A percentile compares a stretch with the other conserved stretches of the same genome.
These are phyloP conservation scores for Koerneria pararmatus DNA, from an alignment of 2,888 invertebrate genomes.

Conservation along the genomic window DNA sequence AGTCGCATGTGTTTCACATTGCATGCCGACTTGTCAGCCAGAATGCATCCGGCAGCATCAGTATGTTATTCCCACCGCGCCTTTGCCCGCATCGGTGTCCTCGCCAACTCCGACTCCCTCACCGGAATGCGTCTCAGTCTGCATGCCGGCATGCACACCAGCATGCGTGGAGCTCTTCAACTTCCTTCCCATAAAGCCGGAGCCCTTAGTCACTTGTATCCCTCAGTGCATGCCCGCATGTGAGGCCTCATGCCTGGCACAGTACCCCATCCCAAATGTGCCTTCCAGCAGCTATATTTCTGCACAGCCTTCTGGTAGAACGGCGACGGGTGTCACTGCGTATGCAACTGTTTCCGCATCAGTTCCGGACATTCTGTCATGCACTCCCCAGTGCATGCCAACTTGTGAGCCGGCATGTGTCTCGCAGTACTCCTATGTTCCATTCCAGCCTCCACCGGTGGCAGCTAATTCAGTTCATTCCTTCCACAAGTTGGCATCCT, in stretches of 20 bases:
- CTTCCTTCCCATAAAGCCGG: neutral
- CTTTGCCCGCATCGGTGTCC: neutral
- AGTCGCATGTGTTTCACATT: conserved; percentile 6
- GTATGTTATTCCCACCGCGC: too few relatives aligned
- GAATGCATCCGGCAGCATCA: neutral
- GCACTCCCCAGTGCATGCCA: conserved; percentile 40
- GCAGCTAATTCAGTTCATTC: neutral
- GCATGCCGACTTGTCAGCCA: conserved; percentile 19
- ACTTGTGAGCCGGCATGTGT: conserved; percentile 33
- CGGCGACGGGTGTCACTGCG: too few relatives aligned
- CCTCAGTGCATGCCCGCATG: conserved; percentile 14
- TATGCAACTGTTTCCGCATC: too few relatives aligned
- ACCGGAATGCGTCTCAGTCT: neutral
- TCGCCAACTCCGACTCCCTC: neutral
- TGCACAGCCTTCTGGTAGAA: too few relatives aligned
- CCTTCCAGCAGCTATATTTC: too few relatives aligned
- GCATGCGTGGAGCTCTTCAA: neutral
- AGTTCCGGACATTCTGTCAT: conserved; percentile 33
- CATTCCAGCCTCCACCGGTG: conserved; percentile 21
- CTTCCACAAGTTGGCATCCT: neutral
- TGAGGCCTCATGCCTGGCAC: conserved; percentile 8
- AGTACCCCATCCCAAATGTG: neutral
- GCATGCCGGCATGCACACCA: neutral
- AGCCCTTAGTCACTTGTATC: neutral
- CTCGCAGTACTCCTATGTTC: conserved; percentile 28